Evolutionary conservation across 2,888 invertebrate genomes (phyloP), one percentile per base, ranked within the genome.

Genomic region (Ectobius pallidus): DNA sequence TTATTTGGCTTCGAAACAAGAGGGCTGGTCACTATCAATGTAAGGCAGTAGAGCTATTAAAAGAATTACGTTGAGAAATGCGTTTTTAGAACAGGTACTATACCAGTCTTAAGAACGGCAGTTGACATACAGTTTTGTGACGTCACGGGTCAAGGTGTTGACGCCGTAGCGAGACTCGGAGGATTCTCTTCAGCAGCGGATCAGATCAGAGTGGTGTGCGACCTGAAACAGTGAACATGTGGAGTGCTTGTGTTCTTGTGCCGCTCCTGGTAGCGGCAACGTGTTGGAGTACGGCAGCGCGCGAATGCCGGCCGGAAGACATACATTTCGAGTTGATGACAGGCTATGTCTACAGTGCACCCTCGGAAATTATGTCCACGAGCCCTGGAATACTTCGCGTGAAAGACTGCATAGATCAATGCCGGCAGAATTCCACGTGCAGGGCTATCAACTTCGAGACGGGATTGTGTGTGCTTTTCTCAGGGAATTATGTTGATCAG

Each of bases 351-450:
- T 74, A 74, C 58, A 73, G 69, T 27, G 74, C 73, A 7, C 67
- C 81, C 70, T 83, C 84, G 75, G 87, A 82, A 80, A 86, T 81
- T 78, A 85, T 83, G 52, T 81, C 81, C 73, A 81, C 81, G 42
- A 78, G 79, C 74, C 78, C 81, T 20, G 82, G 82, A 39, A 81
- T 82, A 6, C 78, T 83, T 25, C 78, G 80, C 69, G 77, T 83
- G 61, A 78, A 80, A 30, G 82, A 83, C 62, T 83, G 83, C 74
- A 78, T 83, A 16, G 78, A 78, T 30, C 78, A 78, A 11, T 83
- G 83, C 76, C 77, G 78, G 63, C 71, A 75, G 7, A 81, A 81
- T 74, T 63, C 77, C 30, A 74, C 77, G 14, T 83, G 83, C 76
- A 78, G 77, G 63, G 80, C 82, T 32, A 78, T 82, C 75, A 83